These are phyloP conservation scores for Zaprionus vittiger DNA, from an alignment of 1,140 invertebrate species.

Conservation along the genomic window DNA sequence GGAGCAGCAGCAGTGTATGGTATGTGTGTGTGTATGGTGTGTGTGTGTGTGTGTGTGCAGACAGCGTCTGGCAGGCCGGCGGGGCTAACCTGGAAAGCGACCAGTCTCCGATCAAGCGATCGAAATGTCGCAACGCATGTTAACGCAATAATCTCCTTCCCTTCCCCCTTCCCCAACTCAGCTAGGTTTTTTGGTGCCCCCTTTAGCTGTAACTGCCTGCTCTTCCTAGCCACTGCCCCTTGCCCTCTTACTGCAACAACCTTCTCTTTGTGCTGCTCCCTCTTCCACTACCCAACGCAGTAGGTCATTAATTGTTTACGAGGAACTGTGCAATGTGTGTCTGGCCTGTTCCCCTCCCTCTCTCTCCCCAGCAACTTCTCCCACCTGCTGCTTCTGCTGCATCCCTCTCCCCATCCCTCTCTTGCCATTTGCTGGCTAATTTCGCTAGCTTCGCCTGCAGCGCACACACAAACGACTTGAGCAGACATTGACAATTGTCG, in stretches of 20 bases:
- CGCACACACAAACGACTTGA: slow-evolving; percentile 10
- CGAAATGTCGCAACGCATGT: slow-evolving; percentile 75
- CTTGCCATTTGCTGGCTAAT: slow-evolving; percentile 20
- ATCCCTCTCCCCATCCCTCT: neutral
- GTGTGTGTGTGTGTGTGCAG: slow-evolving; percentile 55
- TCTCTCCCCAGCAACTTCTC: neutral
- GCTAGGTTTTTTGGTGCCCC: neutral
- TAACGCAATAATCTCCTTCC: slow-evolving; percentile 62
- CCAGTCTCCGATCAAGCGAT: slow-evolving; percentile 22
- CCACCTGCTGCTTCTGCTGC: neutral
- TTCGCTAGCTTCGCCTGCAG: slow-evolving; percentile 14
- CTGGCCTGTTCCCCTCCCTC: neutral
- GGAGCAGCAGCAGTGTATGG: neutral
- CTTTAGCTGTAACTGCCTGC: no score
- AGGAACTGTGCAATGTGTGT: slow-evolving; percentile 50
- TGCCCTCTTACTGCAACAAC: neutral
- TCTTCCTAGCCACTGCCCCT: neutral
- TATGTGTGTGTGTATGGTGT: neutral
- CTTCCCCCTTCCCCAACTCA: neutral
- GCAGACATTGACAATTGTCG: slow-evolving; percentile 36
- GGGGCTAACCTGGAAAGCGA: slow-evolving; percentile 45
- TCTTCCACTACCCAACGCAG: slow-evolving; percentile 54
- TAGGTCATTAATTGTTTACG: slow-evolving; percentile 79
- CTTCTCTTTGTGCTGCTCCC: slow-evolving; percentile 24
- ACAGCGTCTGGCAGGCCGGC: slow-evolving; percentile 61